Evolutionary conservation across 2,888 invertebrate species (phyloP).

Genomic region (Clistopyga incitator): DNA sequence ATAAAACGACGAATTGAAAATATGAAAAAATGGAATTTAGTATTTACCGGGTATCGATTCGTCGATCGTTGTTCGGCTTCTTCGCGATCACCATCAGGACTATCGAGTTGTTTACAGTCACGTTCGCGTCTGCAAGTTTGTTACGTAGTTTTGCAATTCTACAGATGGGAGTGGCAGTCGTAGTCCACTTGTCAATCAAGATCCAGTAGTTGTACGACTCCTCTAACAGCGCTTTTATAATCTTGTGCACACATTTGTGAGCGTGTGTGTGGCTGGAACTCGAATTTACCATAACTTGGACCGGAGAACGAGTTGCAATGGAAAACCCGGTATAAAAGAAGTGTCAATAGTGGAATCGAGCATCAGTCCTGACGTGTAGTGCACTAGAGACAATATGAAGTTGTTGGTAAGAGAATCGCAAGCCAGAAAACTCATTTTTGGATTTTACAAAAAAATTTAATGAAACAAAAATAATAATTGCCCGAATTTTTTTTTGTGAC

Average conservation of each 20-base stretch:
- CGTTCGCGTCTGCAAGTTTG: constrained; percentile 47
- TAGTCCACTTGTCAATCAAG: constrained; percentile 69
- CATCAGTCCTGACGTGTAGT: constrained; percentile 71
- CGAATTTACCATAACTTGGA: constrained; percentile 73
- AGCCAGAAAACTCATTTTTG: background rate
- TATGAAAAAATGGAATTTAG: too few relatives aligned
- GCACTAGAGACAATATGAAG: constrained; percentile 74
- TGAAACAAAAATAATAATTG: too few relatives aligned
- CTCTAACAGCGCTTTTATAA: constrained; percentile 46
- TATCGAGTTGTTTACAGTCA: constrained; percentile 21
- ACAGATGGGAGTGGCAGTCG: constrained; percentile 72
- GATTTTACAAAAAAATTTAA: constrained; percentile 1
- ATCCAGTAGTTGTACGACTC: constrained; percentile 49
- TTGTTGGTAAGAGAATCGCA: constrained; percentile 73
- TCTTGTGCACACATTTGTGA: constrained; percentile 52
- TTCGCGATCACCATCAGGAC: background rate
- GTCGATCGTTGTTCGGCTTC: background rate
- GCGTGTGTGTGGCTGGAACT: constrained; percentile 62
- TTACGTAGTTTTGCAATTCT: constrained; percentile 73
- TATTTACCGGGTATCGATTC: too few relatives aligned
- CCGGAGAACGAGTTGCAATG: constrained; percentile 65
- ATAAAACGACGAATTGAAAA: too few relatives aligned
- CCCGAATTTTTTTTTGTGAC: background rate
- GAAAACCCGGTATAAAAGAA: constrained; percentile 76
- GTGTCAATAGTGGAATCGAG: constrained; percentile 63